Base-by-base conservation (phyloP, 30 jellyfish, hydroid and myxozoan species). In the Aurelia coerulea region DNA sequence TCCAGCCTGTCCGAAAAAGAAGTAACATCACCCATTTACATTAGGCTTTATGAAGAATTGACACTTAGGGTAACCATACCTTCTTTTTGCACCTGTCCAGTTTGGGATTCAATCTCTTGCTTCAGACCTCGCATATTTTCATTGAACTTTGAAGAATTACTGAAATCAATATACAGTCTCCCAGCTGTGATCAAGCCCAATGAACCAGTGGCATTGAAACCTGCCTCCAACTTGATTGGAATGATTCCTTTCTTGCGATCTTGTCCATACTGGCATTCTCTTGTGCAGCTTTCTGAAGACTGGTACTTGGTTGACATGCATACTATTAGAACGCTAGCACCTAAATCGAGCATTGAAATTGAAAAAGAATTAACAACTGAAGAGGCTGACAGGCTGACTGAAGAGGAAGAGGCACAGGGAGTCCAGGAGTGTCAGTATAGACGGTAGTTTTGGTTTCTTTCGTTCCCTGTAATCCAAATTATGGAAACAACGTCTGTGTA, bases 261-360 rank as follows among this genome's bases (percentile, higher is more conserved):
- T 65, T 65, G 76, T 23, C 53, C 76, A 23, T 65, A 65, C 42
- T 65, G 37, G 76, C 37, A 65, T 23, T 65, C 76, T 49, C 46
- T 65, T 13, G 37, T 65, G 46, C 76, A 65, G 76, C 46, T 65
- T 16, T 65, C 76, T 23, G 76, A 65, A 13, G 42, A 5, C 56
- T 65, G 76, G 76, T 65, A 65, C 18, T 65, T 65, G 46, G 10
- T 65, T 17, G 76, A 65, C 76, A 65, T 65, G 76, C 76, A 65
- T 4, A 65, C 16, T 11, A 65, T 65, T 10, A 65, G 19, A 10
- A 65, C 46, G 52, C 53, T 49, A 65, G 76, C 76, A 65, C 76
- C 76, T 23, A 46, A 46, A 46, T 1, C 56, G 8, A 46, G 56
- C 56, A 46, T 0, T 46, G 14, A 46, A 9, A 46, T 9, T 37